Evolutionary conservation across 2,888 invertebrate species (phyloP).

Genomic region (Arctia plantaginis): DNA sequence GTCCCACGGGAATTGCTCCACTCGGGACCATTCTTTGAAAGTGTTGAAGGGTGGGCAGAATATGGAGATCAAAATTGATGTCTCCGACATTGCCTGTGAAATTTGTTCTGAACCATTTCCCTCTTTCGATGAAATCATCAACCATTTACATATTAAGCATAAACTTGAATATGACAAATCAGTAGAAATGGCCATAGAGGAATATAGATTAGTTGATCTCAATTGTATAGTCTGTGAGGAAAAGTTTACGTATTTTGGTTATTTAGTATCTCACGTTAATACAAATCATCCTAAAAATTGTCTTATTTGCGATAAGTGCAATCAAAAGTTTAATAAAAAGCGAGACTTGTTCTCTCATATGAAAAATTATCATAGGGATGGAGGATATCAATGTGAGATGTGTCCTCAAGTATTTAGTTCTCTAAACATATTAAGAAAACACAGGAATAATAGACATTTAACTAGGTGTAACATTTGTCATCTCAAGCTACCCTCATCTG

Average conservation of each 20-base stretch:
- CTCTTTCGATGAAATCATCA: constrained; percentile 64
- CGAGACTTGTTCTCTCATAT: constrained; percentile 79
- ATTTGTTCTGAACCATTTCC: constrained; percentile 68
- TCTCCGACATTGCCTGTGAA: constrained; percentile 73
- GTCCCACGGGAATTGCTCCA: constrained; percentile 75
- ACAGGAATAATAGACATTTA: constrained; percentile 74
- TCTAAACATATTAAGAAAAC: constrained; percentile 76
- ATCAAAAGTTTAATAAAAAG: constrained; percentile 80
- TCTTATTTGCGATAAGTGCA: constrained; percentile 76
- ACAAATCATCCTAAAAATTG: constrained; percentile 79
- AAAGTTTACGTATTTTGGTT: constrained; percentile 77
- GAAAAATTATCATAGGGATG: constrained; percentile 81
- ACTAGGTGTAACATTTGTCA: constrained; percentile 76
- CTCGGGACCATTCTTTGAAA: constrained; percentile 75
- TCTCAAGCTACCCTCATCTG: constrained; percentile 75
- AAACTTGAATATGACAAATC: constrained; percentile 71
- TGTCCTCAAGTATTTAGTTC: constrained; percentile 75
- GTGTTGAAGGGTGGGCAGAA: constrained; percentile 79
- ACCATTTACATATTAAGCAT: constrained; percentile 71
- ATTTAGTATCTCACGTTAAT: constrained; percentile 79
- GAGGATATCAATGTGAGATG: constrained; percentile 76
- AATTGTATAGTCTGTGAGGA: constrained; percentile 72
- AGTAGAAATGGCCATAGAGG: constrained; percentile 80
- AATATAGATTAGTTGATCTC: constrained; percentile 71
- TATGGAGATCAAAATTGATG: constrained; percentile 81